A percentile compares a stretch with the other conserved stretches of the same genome.
These are phyloP conservation scores for Hippopotamyrus pictus DNA, from an alignment of 2,797 vertebrate genomes.

Conservation along the genomic window DNA sequence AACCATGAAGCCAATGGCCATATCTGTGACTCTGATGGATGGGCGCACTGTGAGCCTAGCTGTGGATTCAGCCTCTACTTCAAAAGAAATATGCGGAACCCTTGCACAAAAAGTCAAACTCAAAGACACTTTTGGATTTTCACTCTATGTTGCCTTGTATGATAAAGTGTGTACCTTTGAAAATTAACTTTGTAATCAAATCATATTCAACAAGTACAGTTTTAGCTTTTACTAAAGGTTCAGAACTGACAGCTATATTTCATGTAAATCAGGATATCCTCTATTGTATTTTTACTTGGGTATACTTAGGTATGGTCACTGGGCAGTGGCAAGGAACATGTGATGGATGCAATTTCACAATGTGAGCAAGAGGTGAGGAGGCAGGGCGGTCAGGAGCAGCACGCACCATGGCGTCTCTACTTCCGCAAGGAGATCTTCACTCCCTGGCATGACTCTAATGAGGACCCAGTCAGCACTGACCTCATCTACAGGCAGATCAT, in stretches of 20 bases:
- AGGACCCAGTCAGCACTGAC: slow-evolving; percentile 75
- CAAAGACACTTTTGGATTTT: slow-evolving; percentile 79
- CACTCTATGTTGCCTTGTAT: slow-evolving; percentile 76
- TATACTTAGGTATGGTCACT: slow-evolving; percentile 78
- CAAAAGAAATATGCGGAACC: slow-evolving; percentile 72
- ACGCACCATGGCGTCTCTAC: slow-evolving; percentile 73
- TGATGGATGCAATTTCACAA: slow-evolving; percentile 87
- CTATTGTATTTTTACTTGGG: not conserved
- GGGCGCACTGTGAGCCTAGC: slow-evolving; percentile 59
- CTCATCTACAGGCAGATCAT: slow-evolving; percentile 87
- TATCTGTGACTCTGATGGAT: slow-evolving; percentile 67
- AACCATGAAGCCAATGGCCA: slow-evolving; percentile 64
- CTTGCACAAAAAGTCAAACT: slow-evolving; percentile 65
- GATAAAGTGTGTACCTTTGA: slow-evolving; percentile 68
- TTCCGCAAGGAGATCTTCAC: slow-evolving; percentile 86
- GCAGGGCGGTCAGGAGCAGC: slow-evolving; percentile 64
- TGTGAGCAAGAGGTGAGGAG: slow-evolving; percentile 82
- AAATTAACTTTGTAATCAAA: not conserved
- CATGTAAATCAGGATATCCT: not conserved
- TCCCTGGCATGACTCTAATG: slow-evolving; percentile 78
- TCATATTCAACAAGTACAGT: not conserved
- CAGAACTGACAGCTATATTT: not conserved
- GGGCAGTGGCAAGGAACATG: slow-evolving; percentile 66
- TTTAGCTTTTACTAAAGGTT: not conserved
- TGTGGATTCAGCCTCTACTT: slow-evolving; percentile 79